phyloP scores from a whole-genome alignment of 2,888 invertebrate species.

The Pandemis cinnamomeana region DNA sequence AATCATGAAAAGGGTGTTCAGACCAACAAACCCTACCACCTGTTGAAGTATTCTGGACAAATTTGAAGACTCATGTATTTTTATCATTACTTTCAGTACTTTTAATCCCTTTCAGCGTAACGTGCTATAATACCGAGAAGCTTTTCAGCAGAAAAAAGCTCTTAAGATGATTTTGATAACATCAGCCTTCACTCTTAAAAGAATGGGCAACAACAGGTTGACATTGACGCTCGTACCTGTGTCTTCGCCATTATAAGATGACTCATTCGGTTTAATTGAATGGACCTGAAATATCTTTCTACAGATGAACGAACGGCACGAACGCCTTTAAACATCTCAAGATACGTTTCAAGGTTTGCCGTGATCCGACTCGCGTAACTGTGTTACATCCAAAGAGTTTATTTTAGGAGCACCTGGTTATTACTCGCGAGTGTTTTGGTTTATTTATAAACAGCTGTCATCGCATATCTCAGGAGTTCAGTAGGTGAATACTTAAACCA shows the following conservation, averaged over 20 bases:
- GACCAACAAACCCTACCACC: no score
- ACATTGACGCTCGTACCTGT: constrained; percentile 54
- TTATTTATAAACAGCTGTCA: constrained; percentile 45
- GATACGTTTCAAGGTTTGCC: constrained; percentile 35
- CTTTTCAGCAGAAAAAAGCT: background rate
- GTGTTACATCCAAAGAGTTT: constrained; percentile 33
- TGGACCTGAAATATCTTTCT: constrained; percentile 19
- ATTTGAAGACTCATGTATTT: no score
- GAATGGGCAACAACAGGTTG: constrained; percentile 55
- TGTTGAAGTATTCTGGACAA: no score
- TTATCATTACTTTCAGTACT: no score
- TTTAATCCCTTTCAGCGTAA: no score
- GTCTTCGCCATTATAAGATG: constrained; percentile 29
- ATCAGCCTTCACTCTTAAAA: constrained; percentile 26
- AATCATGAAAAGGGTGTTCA: no score
- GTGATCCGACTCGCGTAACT: constrained; percentile 26
- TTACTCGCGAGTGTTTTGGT: constrained; percentile 46
- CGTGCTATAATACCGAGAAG: background rate
- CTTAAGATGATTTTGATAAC: constrained; percentile 30
- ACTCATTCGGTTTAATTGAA: constrained; percentile 37
- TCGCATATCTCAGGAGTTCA: constrained; percentile 44
- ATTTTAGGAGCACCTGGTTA: constrained; percentile 47
- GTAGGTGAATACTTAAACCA: constrained; percentile 41
- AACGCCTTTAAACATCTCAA: constrained; percentile 15
- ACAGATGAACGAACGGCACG: constrained; percentile 12